A percentile compares a stretch with the other conserved stretches of the same genome.
Conservation (phyloP, 2,888 invertebrate species). For the Erpobdella octoculata region DNA sequence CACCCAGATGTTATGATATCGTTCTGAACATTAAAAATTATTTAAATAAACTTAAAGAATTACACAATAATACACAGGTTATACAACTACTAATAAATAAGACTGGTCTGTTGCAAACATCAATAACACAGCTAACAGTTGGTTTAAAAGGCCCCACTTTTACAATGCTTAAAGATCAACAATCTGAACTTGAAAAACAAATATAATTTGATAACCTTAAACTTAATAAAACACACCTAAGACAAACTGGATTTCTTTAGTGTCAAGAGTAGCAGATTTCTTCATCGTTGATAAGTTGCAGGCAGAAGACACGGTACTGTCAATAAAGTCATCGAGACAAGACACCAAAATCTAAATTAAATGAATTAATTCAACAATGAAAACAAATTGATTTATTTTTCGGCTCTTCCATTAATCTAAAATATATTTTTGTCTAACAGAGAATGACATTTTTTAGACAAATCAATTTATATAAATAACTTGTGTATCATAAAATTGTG, state of each 20-base stretch:
- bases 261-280: neutral
- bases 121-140: no score
- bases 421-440: no score
- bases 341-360: slow-evolving; percentile 5
- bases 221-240: neutral
- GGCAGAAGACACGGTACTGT: neutral
- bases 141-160: neutral
- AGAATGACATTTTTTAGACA: neutral
- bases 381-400: no score
- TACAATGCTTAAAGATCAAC: neutral
- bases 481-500: no score
- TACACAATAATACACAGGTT: no score
- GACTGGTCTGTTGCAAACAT: neutral
- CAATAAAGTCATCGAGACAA: slow-evolving; percentile 10
- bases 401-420: no score
- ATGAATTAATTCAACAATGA: neutral
- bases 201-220: no score
- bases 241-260: slow-evolving; percentile 5
- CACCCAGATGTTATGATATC: neutral
- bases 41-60: no score
- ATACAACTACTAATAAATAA: no score
- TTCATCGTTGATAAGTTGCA: neutral
- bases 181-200: no score
- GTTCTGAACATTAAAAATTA: no score
- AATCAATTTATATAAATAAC: no score